These are phyloP conservation scores for Xiphophorus couchianus DNA, from an alignment of 2,113 vertebrate genomes.

Conservation along the genomic window DNA sequence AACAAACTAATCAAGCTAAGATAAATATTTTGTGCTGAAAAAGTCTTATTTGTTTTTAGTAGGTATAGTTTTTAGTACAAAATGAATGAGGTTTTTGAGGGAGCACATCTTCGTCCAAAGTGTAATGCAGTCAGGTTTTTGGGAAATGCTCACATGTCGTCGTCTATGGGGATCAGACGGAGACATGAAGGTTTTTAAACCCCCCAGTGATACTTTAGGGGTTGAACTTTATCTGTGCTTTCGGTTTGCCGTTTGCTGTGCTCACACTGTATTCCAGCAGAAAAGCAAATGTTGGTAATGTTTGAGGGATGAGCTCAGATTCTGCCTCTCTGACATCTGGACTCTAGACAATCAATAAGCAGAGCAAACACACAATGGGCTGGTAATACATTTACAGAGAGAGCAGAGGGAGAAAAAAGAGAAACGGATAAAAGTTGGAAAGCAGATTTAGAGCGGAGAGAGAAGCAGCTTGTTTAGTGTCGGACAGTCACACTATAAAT, in stretches of 20 bases:
- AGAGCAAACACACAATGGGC: constrained; percentile 51
- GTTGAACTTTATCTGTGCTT: constrained; percentile 16
- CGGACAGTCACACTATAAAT: constrained; percentile 16
- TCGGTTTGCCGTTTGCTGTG: constrained; percentile 37
- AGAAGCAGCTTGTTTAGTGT: constrained; percentile 18
- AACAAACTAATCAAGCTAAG: neutral
- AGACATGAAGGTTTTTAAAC: neutral
- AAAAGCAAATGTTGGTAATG: constrained; percentile 34
- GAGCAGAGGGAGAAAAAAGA: constrained; percentile 28
- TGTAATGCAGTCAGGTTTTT: neutral
- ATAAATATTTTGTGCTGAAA: neutral
- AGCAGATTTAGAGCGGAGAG: constrained; percentile 29
- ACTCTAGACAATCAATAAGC: constrained; percentile 75
- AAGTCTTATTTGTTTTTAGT: neutral
- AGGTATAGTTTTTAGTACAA: neutral
- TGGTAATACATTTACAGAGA: constrained; percentile 66
- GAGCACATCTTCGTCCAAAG: neutral
- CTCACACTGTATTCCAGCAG: constrained; percentile 16
- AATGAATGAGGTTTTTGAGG: too few species aligned
- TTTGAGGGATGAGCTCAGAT: constrained; percentile 54
- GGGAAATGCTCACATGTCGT: neutral
- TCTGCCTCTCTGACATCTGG: constrained; percentile 46
- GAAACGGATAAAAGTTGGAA: constrained; percentile 39
- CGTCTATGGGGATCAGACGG: neutral
- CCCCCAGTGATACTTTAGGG: neutral